A percentile compares a stretch with the other conserved stretches of the same genome.
Conservation (phyloP, 2,888 invertebrate genomes). For the Stenurella melanura region DNA sequence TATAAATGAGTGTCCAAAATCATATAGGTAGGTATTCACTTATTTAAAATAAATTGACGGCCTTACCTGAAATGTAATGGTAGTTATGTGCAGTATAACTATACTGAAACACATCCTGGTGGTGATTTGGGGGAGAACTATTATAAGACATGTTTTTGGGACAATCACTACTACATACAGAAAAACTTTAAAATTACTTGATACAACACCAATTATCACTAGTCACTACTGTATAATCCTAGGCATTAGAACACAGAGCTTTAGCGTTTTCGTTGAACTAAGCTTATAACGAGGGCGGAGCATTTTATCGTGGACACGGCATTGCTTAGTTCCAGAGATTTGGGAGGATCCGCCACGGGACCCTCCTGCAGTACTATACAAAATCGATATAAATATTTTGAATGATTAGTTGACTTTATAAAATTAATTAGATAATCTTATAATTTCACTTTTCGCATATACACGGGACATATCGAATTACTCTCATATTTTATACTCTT, state of each 20-base stretch:
- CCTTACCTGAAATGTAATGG: conserved; percentile 67
- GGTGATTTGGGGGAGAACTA: conserved; percentile 64
- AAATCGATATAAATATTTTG: conserved; percentile 51
- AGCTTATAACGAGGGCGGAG: conserved; percentile 58
- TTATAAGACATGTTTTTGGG: conserved; percentile 64
- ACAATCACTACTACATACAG: conserved; percentile 4
- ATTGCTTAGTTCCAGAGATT: conserved; percentile 56
- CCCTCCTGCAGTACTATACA: conserved; percentile 49
- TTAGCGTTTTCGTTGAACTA: conserved; percentile 56
- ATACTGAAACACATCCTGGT: conserved; percentile 68
- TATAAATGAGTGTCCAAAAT: conserved; percentile 9
- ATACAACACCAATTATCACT: conserved; percentile 46
- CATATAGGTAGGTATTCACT: background rate
- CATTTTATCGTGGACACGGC: conserved; percentile 43
- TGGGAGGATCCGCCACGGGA: conserved; percentile 57
- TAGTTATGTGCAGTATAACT: conserved; percentile 65
- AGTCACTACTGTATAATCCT: conserved; percentile 52
- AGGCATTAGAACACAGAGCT: conserved; percentile 56
- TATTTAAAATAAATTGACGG: conserved; percentile 7
- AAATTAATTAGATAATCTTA: background rate
- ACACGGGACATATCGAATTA: background rate
- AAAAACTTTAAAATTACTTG: conserved; percentile 15
- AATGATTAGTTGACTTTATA: conserved; percentile 4
- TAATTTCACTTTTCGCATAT: background rate
- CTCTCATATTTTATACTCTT: background rate